Conservation (phyloP, 1,140 invertebrate genomes). For the Pararge aegeria region DNA sequence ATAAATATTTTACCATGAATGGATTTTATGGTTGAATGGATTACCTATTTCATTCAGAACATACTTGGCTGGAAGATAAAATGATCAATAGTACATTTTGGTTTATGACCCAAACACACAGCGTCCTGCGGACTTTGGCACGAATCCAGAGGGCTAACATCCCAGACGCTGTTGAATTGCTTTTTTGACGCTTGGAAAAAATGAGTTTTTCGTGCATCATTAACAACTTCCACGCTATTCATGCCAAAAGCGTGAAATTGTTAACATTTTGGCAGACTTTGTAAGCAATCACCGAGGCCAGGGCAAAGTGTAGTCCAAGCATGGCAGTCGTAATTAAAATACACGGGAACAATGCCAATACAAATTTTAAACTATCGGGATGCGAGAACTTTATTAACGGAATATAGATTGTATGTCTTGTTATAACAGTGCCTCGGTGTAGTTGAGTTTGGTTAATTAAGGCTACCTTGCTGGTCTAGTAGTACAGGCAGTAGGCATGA, state of each 20-base stretch:
- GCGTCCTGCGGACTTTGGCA: neutral
- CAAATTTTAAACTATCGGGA: neutral
- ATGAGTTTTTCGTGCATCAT: conserved; percentile 1
- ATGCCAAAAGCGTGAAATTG: conserved; percentile 2
- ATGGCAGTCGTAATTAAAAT: neutral
- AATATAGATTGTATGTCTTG: no score
- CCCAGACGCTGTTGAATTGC: neutral
- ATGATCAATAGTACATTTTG: neutral
- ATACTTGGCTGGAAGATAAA: no score
- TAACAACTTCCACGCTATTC: conserved; percentile 2
- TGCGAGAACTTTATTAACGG: neutral
- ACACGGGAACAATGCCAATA: neutral
- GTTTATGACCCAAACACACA: neutral
- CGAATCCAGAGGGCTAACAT: neutral
- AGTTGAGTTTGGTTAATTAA: no score
- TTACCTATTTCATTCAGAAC: no score
- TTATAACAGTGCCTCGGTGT: no score
- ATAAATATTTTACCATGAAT: no score
- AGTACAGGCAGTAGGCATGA: no score
- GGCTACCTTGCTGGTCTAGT: no score
- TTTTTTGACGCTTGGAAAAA: conserved; percentile 1
- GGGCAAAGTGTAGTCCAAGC: neutral
- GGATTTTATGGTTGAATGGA: no score
- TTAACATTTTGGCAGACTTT: conserved; percentile 4
- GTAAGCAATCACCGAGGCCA: neutral